phyloP scores from a whole-genome alignment of 2,797 vertebrate species.

The Smutsia gigantea region DNA sequence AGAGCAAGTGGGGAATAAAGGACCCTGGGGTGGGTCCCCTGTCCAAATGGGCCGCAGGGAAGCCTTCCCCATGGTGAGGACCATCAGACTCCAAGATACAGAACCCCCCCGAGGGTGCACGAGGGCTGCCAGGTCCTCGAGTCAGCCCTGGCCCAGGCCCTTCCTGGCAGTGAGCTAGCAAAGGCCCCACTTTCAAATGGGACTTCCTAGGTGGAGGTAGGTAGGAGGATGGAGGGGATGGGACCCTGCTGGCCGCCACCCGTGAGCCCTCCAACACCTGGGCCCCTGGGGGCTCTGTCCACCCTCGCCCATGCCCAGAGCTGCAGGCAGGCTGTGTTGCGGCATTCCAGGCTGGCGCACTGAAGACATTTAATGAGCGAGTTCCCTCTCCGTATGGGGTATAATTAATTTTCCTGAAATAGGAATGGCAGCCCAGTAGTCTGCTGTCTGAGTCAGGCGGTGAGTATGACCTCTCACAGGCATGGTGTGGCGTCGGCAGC shows the following conservation, averaged over 20 bases:
- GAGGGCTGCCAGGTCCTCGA: background rate
- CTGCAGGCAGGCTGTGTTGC: background rate
- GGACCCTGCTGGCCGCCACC: background rate
- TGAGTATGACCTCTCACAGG: background rate
- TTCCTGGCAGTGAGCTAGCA: background rate
- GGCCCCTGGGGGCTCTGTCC: background rate
- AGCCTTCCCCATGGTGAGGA: rapidly evolving
- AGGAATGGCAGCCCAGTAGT: constrained; percentile 50
- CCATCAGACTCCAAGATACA: rapidly evolving
- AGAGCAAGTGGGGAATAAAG: background rate
- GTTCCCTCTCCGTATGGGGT: constrained; percentile 24
- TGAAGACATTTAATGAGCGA: constrained; percentile 30
- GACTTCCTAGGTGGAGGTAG: no score
- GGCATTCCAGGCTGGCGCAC: background rate
- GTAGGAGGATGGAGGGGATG: no score
- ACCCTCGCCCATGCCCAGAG: rapidly evolving
- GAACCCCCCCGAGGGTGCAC: rapidly evolving
- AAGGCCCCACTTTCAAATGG: background rate
- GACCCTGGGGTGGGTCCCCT: background rate
- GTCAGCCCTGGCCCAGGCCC: background rate
- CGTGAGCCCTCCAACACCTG: background rate
- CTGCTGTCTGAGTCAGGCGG: background rate
- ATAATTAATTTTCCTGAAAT: constrained; percentile 76
- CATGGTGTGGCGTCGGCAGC: rapidly evolving
- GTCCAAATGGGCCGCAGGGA: background rate